Percentiles rank a stretch among this genome's conserved stretches.
phyloP scores from a whole-genome alignment of 1,140 invertebrate genomes.

The Drosophila teissieri region DNA sequence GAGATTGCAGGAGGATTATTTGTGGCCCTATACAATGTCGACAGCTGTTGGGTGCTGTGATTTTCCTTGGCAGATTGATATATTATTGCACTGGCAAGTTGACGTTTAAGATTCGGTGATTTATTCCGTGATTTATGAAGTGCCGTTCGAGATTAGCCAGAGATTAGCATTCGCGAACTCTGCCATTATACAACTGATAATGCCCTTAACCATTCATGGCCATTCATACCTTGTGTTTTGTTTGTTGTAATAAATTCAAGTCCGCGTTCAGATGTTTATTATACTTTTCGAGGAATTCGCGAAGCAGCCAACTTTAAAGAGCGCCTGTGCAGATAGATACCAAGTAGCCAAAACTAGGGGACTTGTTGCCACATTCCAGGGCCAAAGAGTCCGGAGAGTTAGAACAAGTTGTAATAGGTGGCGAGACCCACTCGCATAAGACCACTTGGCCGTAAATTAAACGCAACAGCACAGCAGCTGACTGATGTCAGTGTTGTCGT shows the following conservation, averaged over 20 bases:
- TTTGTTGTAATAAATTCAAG: neutral
- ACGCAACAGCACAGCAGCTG: constrained; percentile 52
- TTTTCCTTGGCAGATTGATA: constrained; percentile 59
- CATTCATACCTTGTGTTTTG: neutral
- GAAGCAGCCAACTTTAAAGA: neutral
- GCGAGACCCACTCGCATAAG: constrained; percentile 20
- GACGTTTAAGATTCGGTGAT: constrained; percentile 69
- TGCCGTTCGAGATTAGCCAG: constrained; percentile 67
- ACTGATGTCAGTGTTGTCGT: constrained; percentile 78
- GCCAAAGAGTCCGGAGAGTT: constrained; percentile 21
- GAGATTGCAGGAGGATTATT: constrained; percentile 42
- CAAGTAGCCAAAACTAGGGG: constrained; percentile 14
- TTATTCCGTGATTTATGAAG: constrained; percentile 75
- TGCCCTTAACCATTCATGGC: neutral
- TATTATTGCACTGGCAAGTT: constrained; percentile 56
- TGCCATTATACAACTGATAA: constrained; percentile 38
- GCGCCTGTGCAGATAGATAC: neutral
- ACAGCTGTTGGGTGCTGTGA: constrained; percentile 56
- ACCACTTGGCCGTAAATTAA: constrained; percentile 59
- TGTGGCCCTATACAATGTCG: constrained; percentile 52
- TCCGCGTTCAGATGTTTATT: neutral
- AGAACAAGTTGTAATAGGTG: constrained; percentile 33
- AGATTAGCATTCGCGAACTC: constrained; percentile 27
- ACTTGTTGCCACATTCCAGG: constrained; percentile 47
- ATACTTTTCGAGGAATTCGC: neutral